phyloP scores from a whole-genome alignment of 2,888 invertebrate species.

The Seladonia tumulorum region DNA sequence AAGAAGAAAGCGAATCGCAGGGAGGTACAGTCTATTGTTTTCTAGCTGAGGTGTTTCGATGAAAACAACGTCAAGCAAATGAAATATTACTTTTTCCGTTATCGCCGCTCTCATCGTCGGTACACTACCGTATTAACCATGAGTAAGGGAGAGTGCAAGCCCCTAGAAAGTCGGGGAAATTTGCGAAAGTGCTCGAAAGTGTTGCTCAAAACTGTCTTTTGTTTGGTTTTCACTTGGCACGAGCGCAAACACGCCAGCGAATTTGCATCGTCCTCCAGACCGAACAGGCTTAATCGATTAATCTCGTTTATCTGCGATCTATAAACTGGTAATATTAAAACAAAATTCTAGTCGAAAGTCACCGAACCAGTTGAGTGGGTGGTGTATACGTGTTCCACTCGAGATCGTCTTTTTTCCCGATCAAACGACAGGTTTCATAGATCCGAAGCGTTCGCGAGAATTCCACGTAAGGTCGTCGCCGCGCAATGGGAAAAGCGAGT shows the following conservation, averaged over 20 bases:
- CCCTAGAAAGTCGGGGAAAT: constrained; percentile 35
- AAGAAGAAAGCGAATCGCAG: background rate
- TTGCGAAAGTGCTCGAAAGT: constrained; percentile 28
- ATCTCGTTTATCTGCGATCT: background rate
- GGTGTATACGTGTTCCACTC: background rate
- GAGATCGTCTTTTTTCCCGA: background rate
- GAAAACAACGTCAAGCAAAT: background rate
- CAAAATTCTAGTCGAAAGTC: background rate
- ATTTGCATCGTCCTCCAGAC: background rate
- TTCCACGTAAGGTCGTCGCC: background rate
- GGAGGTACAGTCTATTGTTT: background rate
- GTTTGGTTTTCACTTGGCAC: constrained; percentile 14
- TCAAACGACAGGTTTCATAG: background rate
- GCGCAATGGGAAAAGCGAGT: background rate
- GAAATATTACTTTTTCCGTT: background rate
- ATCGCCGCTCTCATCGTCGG: background rate
- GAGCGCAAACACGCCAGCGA: background rate
- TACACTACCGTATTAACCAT: constrained; percentile 34
- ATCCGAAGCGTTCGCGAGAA: background rate
- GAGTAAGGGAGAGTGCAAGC: background rate
- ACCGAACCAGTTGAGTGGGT: background rate
- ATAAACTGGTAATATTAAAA: background rate
- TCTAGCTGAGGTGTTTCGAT: background rate
- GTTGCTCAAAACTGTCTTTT: background rate
- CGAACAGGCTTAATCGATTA: background rate